A percentile compares a stretch with the other conserved stretches of the same genome.
phyloP scores from a whole-genome alignment of 2,888 invertebrate species.

The Ctena decussata region DNA sequence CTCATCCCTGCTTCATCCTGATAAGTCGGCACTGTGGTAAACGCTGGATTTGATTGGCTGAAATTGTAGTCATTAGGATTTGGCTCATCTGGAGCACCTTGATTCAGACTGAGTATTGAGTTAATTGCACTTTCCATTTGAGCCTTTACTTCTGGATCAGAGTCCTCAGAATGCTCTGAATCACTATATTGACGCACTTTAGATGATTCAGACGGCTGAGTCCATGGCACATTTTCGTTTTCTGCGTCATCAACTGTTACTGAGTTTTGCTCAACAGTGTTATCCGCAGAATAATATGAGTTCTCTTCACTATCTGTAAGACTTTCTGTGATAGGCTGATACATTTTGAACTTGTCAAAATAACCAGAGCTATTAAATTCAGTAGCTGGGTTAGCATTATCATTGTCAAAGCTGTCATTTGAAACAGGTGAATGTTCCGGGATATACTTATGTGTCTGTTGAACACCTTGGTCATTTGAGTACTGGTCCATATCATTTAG shows the following conservation, averaged over 20 bases:
- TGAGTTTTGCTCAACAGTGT: constrained; percentile 41
- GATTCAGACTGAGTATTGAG: constrained; percentile 90
- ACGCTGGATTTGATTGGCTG: constrained; percentile 50
- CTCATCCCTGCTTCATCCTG: constrained; percentile 16
- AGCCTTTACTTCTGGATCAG: constrained; percentile 68
- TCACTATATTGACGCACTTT: not conserved
- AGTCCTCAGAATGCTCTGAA: constrained; percentile 53
- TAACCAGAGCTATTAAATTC: not conserved
- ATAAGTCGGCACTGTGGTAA: constrained; percentile 33
- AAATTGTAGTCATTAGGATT: constrained; percentile 22
- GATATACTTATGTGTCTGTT: constrained; percentile 13
- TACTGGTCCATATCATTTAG: not conserved
- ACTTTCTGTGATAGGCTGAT: constrained; percentile 67
- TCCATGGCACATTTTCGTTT: not conserved
- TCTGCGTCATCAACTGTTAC: constrained; percentile 36
- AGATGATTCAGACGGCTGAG: not conserved
- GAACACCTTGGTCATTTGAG: not conserved
- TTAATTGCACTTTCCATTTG: constrained; percentile 93
- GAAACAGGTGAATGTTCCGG: constrained; percentile 49
- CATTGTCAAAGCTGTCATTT: constrained; percentile 29
- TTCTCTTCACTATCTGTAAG: constrained; percentile 67
- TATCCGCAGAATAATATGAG: constrained; percentile 61
- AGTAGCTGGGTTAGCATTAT: not conserved
- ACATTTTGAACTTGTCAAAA: constrained; percentile 47
- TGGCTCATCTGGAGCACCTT: constrained; percentile 41